Evolutionary conservation across 2,888 invertebrate genomes (phyloP).

Genomic region (Margaritifera margaritifera): DNA sequence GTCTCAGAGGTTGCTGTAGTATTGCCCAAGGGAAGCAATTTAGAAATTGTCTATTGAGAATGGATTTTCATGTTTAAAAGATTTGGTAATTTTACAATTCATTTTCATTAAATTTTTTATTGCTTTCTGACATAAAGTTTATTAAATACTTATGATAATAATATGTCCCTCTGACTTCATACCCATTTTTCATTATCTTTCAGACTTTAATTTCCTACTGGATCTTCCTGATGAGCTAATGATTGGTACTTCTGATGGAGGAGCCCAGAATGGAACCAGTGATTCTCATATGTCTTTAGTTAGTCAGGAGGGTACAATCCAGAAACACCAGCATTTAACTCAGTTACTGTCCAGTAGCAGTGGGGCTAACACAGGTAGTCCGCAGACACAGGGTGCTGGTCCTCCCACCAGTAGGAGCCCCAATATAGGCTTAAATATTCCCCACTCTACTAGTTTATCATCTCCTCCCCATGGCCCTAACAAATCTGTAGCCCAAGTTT

Average conservation of each 20-base stretch:
- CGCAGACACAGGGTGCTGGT: slow-evolving; percentile 43
- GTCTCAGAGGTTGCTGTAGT: no score
- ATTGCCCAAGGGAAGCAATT: no score
- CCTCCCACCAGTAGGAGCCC: slow-evolving; percentile 40
- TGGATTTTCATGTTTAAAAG: no score
- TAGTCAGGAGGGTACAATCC: slow-evolving; percentile 54
- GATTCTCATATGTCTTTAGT: slow-evolving; percentile 36
- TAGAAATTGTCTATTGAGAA: no score
- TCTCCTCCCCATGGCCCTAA: slow-evolving; percentile 62
- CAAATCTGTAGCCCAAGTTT: slow-evolving; percentile 40
- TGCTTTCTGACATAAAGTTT: no score
- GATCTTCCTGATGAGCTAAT: slow-evolving; percentile 68
- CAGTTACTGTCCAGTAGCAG: slow-evolving; percentile 58
- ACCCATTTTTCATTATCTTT: slow-evolving; percentile 7
- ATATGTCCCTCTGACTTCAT: no score
- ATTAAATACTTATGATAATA: no score
- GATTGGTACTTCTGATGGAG: slow-evolving; percentile 40
- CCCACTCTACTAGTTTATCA: slow-evolving; percentile 59
- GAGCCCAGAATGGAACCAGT: slow-evolving; percentile 54
- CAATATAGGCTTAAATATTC: slow-evolving; percentile 62
- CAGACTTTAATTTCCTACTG: slow-evolving; percentile 49
- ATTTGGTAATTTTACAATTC: no score
- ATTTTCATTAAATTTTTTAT: no score
- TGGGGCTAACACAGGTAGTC: slow-evolving; percentile 64
- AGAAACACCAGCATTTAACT: slow-evolving; percentile 61